Evolutionary conservation across 2,888 invertebrate genomes (phyloP), one percentile per base, ranked within the genome.

Genomic region (Machimus rusticus): DNA sequence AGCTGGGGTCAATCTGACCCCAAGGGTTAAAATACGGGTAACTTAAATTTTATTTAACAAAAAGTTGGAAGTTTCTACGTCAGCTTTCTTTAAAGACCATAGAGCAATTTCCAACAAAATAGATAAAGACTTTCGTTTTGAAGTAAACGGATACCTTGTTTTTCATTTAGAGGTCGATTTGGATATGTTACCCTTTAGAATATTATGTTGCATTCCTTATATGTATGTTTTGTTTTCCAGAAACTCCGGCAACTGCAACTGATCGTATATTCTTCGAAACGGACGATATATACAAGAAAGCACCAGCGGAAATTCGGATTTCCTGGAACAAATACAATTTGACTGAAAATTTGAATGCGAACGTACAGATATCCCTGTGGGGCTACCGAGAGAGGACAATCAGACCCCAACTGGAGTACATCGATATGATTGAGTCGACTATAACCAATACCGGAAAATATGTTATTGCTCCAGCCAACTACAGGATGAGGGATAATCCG

Each of bases 341-440:
- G 91, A 98, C 98, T 0, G 95, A 95, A 55, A 97, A 97, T 91
- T 93, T 94, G 51, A 96, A 96, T 90, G 96, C 97, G 0, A 95
- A 95, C 78, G 95, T 98, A 0, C 95, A 95, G 89, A 96, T 98
- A 90, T 96, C 97, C 0, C 92, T 98, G 14, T 98, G 97, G 96
- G 98, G 98, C 0, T 98, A 98, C 93, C 95, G 96, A 84, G 98
- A 98, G 92, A 94, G 95, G 0, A 96, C 96, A 0, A 97, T 97
- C 86, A 93, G 94, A 79, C 98, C 98, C 0, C 96, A 97, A 90
- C 93, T 98, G 77, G 94, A 97, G 88, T 98, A 94, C 91, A 98
- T 98, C 87, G 96, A 96, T 88, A 94, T 95, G 89, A 94, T 97
- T 81, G 96, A 96, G 91, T 94, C 94, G 16, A 93, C 94, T 51